Percentiles rank a stretch among this genome's conserved stretches.
These are phyloP conservation scores for Larimichthys crocea DNA, from an alignment of 2,113 vertebrate genomes.

Conservation along the genomic window DNA sequence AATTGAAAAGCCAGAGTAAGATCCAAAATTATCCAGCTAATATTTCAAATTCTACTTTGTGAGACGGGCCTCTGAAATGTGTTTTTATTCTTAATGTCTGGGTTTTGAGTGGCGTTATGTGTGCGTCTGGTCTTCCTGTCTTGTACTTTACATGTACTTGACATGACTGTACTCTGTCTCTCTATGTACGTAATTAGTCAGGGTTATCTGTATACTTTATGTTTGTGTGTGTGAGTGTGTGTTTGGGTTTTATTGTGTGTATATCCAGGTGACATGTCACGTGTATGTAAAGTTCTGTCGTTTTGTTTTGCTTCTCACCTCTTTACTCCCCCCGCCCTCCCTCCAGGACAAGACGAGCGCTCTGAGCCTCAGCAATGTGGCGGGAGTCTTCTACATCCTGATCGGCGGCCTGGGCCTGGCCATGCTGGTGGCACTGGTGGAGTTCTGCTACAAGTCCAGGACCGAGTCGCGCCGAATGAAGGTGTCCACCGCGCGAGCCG, in stretches of 20 bases:
- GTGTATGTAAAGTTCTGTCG: not conserved
- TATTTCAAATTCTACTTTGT: constrained; percentile 33
- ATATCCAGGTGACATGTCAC: not conserved
- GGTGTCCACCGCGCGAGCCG: constrained; percentile 88
- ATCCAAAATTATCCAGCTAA: not conserved
- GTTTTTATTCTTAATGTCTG: constrained; percentile 13
- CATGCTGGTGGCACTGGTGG: constrained; percentile 99
- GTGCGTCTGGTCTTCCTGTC: not conserved
- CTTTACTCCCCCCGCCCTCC: constrained; percentile 40
- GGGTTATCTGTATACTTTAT: not conserved
- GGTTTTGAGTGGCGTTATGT: constrained; percentile 6
- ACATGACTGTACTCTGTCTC: not conserved
- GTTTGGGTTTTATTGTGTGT: not conserved
- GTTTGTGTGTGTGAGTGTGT: not conserved
- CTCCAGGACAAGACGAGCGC: constrained; percentile 98
- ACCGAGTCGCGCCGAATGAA: constrained; percentile 99
- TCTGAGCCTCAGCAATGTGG: constrained; percentile 98
- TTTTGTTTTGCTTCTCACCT: constrained; percentile 12
- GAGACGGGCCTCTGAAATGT: constrained; percentile 47
- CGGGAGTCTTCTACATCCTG: constrained; percentile 99
- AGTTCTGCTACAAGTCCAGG: constrained; percentile 99
- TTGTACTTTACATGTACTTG: not conserved
- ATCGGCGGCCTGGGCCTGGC: constrained; percentile 98
- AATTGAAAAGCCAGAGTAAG: not conserved
- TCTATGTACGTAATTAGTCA: not conserved